These are phyloP conservation scores for Itoplectis maculator DNA, from an alignment of 2,888 invertebrate species.

Conservation along the genomic window DNA sequence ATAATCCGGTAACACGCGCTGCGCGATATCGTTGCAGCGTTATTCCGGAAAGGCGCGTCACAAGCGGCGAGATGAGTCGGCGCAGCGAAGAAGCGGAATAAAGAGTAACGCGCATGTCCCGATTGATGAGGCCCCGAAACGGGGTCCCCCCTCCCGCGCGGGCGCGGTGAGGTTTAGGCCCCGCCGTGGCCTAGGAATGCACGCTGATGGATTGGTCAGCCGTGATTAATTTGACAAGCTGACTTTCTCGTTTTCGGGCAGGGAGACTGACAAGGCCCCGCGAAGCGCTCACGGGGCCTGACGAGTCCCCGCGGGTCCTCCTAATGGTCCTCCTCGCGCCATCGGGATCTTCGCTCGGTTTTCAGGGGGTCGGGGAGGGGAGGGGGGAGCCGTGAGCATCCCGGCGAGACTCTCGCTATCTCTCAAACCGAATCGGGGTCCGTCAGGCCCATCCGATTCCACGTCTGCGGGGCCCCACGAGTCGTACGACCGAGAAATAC, in stretches of 20 bases:
- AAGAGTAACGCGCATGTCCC: conserved; percentile 34
- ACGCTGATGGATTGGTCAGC: conserved; percentile 85
- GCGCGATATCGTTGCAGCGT: conserved; percentile 27
- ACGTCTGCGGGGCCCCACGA: conserved; percentile 15
- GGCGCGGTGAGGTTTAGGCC: conserved; percentile 24
- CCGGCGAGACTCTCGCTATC: conserved; percentile 70
- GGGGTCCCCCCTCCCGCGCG: conserved; percentile 30
- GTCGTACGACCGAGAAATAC: conserved; percentile 28
- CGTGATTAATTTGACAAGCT: conserved; percentile 85
- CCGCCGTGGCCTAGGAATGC: conserved; percentile 80
- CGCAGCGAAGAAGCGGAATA: conserved; percentile 9
- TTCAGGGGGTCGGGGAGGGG: neutral
- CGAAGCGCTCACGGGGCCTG: conserved; percentile 60
- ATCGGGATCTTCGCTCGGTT: conserved; percentile 19
- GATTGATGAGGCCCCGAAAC: conserved; percentile 25
- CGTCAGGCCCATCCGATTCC: conserved; percentile 40
- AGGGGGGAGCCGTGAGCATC: conserved; percentile 20
- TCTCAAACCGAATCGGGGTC: conserved; percentile 72
- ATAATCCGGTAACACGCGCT: conserved; percentile 39
- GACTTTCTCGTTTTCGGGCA: conserved; percentile 84
- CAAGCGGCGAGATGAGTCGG: neutral
- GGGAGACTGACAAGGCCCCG: conserved; percentile 71
- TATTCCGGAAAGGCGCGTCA: conserved; percentile 42
- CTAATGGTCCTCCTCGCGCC: conserved; percentile 76
- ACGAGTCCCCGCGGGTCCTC: conserved; percentile 74